Conservation (phyloP, 1,140 invertebrate genomes). For the Drosophila navojoa region DNA sequence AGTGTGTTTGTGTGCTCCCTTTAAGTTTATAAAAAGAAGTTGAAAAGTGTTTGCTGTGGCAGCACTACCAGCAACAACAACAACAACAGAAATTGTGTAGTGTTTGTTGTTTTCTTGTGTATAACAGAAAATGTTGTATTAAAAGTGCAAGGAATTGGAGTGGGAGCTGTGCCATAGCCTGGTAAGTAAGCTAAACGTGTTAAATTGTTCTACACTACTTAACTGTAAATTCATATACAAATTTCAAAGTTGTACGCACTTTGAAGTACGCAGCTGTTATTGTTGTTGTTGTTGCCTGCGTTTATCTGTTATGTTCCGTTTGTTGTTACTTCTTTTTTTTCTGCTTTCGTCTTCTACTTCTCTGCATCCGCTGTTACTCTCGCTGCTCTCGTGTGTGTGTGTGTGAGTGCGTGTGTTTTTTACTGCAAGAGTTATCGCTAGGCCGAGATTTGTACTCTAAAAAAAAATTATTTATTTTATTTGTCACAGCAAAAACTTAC, state of each 20-base stretch:
- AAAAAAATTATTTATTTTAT: conserved; percentile 25
- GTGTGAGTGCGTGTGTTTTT: neutral
- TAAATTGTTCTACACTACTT: conserved; percentile 4
- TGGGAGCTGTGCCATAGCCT: conserved; percentile 24
- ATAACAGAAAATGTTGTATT: conserved; percentile 71
- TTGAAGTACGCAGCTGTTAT: conserved; percentile 32
- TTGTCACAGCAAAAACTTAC: conserved; percentile 38
- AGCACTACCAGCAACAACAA: conserved; percentile 47
- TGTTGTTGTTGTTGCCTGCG: conserved; percentile 26
- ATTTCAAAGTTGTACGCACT: neutral
- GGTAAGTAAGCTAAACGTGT: conserved; percentile 40
- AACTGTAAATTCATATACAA: conserved; percentile 12
- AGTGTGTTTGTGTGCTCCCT: conserved; percentile 43
- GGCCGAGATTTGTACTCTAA: conserved; percentile 26
- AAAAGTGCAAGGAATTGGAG: conserved; percentile 23
- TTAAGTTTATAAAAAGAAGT: conserved; percentile 80
- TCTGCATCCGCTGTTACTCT: conserved; percentile 58
- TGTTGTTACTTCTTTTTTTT: conserved; percentile 58
- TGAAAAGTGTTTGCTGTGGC: conserved; percentile 66
- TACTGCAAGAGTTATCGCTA: conserved; percentile 43
- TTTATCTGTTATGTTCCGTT: conserved; percentile 61
- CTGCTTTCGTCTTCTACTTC: conserved; percentile 35
- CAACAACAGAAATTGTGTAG: conserved; percentile 20
- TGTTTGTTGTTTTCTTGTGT: conserved; percentile 69
- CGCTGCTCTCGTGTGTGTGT: conserved; percentile 1